Percentiles rank a stretch among this genome's conserved stretches.
These are phyloP conservation scores for Zosterops hypoxanthus DNA, from an alignment of 2,113 vertebrate species.

Conservation along the genomic window DNA sequence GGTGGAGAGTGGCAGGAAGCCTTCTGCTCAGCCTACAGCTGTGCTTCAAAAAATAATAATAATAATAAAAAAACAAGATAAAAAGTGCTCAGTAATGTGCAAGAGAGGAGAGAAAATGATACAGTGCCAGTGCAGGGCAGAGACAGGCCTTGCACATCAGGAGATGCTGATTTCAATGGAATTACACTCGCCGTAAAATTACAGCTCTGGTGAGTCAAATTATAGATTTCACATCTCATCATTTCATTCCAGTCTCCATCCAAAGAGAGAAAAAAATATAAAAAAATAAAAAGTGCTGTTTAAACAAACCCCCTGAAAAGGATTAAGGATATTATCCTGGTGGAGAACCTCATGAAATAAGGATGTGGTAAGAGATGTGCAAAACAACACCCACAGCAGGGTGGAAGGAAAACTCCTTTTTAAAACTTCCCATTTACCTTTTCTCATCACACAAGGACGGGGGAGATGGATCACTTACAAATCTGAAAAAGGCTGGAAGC, in stretches of 20 bases:
- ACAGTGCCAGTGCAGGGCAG: not conserved
- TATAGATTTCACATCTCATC: not conserved
- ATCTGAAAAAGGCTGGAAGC: not conserved
- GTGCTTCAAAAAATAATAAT: not conserved
- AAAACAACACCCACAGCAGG: not conserved
- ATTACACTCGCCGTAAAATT: not conserved
- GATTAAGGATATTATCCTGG: not conserved
- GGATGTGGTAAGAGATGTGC: not conserved
- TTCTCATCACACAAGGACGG: constrained; percentile 1
- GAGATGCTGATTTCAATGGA: constrained; percentile 18
- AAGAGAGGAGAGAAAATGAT: constrained; percentile 1
- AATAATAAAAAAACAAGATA: not conserved
- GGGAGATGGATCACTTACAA: constrained; percentile 19
- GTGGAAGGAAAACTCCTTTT: not conserved
- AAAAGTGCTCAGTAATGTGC: not conserved
- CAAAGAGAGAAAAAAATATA: not conserved
- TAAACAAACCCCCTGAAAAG: not conserved
- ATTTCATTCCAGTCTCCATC: not conserved
- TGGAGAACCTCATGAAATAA: not conserved
- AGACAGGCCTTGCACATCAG: not conserved
- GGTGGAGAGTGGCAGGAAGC: not conserved
- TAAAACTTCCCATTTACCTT: not conserved
- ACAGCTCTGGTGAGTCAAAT: not conserved
- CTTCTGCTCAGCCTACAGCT: not conserved
- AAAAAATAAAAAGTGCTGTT: not conserved